A percentile compares a stretch with the other conserved stretches of the same genome.
phyloP scores from a whole-genome alignment of 2,797 vertebrate species.

The Gila robusta region DNA sequence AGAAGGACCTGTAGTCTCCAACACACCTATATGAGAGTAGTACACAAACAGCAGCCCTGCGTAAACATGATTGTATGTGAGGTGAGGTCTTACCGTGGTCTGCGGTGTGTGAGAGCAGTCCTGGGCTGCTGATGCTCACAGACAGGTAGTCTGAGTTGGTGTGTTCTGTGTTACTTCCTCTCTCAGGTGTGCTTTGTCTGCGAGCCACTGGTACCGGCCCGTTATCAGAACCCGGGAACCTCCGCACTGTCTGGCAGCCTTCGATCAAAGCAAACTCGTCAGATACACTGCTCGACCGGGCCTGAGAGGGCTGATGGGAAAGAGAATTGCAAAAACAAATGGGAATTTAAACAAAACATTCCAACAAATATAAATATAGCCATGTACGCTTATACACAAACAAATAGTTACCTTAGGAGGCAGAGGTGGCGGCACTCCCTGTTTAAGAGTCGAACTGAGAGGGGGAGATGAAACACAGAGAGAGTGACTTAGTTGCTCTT shows the following conservation, averaged over 20 bases:
- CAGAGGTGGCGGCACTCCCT: slow-evolving; percentile 87
- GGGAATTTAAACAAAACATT: neutral
- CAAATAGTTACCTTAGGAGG: slow-evolving; percentile 89
- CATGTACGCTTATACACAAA: neutral
- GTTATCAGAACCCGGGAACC: slow-evolving; percentile 84
- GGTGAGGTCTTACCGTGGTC: slow-evolving; percentile 68
- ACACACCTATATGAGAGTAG: neutral
- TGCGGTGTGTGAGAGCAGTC: slow-evolving; percentile 75
- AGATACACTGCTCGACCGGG: slow-evolving; percentile 84
- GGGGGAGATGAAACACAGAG: slow-evolving; percentile 6
- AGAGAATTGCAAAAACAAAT: neutral
- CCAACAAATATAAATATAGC: neutral
- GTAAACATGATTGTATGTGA: neutral
- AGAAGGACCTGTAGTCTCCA: no score
- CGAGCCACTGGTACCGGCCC: slow-evolving; percentile 79
- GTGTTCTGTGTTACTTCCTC: slow-evolving; percentile 71
- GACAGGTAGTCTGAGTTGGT: slow-evolving; percentile 80
- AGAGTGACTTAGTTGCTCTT: slow-evolving; percentile 6
- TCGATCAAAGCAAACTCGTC: slow-evolving; percentile 88
- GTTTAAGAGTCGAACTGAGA: slow-evolving; percentile 90
- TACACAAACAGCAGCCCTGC: no score
- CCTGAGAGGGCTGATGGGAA: slow-evolving; percentile 73
- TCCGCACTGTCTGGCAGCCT: slow-evolving; percentile 87
- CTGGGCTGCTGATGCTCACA: slow-evolving; percentile 87
- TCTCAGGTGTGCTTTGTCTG: slow-evolving; percentile 90